phyloP scores from a whole-genome alignment of 1,140 invertebrate genomes.

The Papilio machaon region DNA sequence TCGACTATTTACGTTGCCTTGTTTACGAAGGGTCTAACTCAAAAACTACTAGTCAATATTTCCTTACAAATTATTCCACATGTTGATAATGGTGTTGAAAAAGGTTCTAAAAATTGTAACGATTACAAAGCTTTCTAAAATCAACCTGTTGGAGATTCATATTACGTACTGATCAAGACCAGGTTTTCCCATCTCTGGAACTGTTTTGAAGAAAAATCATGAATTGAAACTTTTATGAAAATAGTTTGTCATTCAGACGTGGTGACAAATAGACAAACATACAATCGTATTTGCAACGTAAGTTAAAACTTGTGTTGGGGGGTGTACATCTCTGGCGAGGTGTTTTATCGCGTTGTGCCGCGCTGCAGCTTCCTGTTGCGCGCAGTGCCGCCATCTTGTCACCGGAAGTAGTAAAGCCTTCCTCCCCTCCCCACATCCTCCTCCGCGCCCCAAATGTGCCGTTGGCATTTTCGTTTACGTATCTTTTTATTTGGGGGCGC shows the following conservation, averaged over 20 bases:
- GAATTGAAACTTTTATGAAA: too few relatives aligned
- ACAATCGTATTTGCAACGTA: not conserved
- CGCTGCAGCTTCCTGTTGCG: conserved; percentile 66
- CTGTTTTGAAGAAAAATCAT: not conserved
- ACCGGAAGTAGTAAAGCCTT: conserved; percentile 79
- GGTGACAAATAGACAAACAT: not conserved
- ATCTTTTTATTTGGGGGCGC: conserved; percentile 51
- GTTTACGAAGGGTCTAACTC: too few relatives aligned
- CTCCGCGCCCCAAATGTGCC: conserved; percentile 53
- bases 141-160: too few relatives aligned
- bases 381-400: conserved; percentile 73
- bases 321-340: conserved; percentile 44
- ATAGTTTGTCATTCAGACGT: too few relatives aligned
- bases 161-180: too few relatives aligned
- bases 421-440: conserved; percentile 57
- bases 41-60: too few relatives aligned
- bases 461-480: conserved; percentile 52
- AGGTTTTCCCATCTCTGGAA: too few relatives aligned
- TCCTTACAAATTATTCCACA: too few relatives aligned
- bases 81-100: too few relatives aligned
- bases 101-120: too few relatives aligned
- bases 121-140: too few relatives aligned
- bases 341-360: conserved; percentile 60
- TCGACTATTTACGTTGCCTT: too few relatives aligned
- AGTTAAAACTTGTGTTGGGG: conserved; percentile 34